These are phyloP conservation scores for Neodiprion lecontei DNA, from an alignment of 1,140 invertebrate species.

Conservation along the genomic window DNA sequence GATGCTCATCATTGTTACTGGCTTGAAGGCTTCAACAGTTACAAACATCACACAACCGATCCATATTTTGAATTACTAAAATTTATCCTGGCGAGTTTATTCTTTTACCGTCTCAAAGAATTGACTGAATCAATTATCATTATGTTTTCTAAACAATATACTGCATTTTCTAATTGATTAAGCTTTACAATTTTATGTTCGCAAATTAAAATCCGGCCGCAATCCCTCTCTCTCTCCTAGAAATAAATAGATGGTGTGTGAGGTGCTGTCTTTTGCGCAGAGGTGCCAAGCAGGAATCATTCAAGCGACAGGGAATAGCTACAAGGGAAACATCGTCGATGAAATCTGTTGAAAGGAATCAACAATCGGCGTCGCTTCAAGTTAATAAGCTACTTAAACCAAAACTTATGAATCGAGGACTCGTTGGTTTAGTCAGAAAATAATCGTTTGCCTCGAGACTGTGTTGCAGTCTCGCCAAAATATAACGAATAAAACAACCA, in stretches of 20 bases:
- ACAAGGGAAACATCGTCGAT: constrained; percentile 6
- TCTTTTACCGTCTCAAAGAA: too few species aligned
- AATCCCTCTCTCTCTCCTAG: constrained; percentile 44
- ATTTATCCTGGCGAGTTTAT: too few species aligned
- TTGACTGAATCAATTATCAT: too few species aligned
- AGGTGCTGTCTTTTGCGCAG: constrained; percentile 48
- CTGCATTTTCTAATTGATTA: background rate
- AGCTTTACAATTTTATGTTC: background rate
- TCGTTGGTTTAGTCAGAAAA: constrained; percentile 49
- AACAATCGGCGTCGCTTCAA: constrained; percentile 3
- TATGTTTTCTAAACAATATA: too few species aligned
- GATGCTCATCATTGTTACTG: too few species aligned
- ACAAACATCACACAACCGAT: too few species aligned
- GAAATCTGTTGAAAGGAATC: background rate
- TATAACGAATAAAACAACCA: background rate
- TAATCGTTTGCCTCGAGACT: constrained; percentile 35
- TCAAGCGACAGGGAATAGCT: constrained; percentile 36
- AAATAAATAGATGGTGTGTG: constrained; percentile 48
- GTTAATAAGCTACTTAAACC: constrained; percentile 39
- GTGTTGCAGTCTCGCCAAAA: background rate
- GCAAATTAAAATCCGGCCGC: constrained; percentile 16
- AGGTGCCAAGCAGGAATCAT: constrained; percentile 58
- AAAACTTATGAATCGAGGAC: constrained; percentile 44
- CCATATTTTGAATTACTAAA: too few species aligned
- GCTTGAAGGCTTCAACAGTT: too few species aligned